A percentile compares a stretch with the other conserved stretches of the same genome.
phyloP scores from a whole-genome alignment of 2,113 vertebrate species.

The Corynorhinus townsendii region DNA sequence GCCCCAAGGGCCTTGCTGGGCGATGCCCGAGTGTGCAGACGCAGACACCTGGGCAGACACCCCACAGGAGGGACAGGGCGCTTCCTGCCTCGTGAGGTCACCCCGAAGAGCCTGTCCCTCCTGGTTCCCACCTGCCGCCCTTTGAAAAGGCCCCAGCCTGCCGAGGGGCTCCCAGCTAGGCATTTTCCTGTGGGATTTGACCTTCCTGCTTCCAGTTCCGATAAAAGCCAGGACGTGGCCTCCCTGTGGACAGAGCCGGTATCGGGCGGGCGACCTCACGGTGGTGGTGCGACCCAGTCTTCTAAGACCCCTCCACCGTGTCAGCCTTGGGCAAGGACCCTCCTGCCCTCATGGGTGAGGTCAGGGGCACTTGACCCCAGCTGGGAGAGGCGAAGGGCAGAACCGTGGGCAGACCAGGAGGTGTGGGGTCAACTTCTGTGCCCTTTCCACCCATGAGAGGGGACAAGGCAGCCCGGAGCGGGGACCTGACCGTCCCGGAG shows the following conservation, averaged over 20 bases:
- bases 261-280: accelerated
- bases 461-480: too few species aligned
- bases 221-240: not conserved
- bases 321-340: not conserved
- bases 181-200: accelerated
- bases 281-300: accelerated
- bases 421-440: not conserved
- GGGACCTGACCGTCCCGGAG: not conserved
- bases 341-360: not conserved
- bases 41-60: constrained; percentile 12
- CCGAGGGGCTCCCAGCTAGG: not conserved
- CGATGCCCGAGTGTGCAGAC: too few species aligned
- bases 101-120: not conserved
- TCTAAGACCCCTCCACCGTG: accelerated
- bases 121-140: accelerated
- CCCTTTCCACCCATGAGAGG: not conserved
- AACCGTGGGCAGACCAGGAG: accelerated
- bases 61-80: not conserved
- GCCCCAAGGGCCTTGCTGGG: not conserved
- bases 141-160: too few species aligned
- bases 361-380: not conserved
- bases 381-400: not conserved
- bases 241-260: accelerated
- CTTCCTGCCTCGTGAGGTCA: not conserved
- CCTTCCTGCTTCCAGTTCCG: not conserved